Percentiles rank a stretch among this genome's conserved stretches.
phyloP scores from a whole-genome alignment of 2,797 vertebrate genomes.

The Merluccius polli region DNA sequence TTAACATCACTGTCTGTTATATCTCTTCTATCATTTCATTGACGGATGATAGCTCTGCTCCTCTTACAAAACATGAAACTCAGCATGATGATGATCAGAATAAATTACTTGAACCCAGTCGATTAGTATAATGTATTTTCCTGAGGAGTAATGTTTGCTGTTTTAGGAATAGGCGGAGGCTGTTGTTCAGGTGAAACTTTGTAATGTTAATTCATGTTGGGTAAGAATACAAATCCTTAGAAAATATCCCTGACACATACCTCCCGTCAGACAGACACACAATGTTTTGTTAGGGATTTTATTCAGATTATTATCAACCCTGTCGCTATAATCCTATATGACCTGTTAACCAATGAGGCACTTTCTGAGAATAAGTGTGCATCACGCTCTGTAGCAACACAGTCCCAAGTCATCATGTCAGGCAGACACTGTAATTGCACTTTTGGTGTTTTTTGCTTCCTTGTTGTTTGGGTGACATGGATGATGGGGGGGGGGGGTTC shows the following conservation, averaged over 20 bases:
- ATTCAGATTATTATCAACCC: constrained; percentile 1
- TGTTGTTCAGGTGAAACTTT: neutral
- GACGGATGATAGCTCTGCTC: neutral
- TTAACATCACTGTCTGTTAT: neutral
- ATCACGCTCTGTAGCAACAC: neutral
- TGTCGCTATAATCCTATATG: neutral
- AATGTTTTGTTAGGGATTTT: neutral
- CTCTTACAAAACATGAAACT: neutral
- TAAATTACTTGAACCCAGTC: neutral
- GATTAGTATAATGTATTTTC: neutral
- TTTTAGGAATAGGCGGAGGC: neutral
- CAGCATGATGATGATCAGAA: neutral
- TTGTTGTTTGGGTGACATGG: neutral
- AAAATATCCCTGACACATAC: neutral
- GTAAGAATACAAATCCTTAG: neutral
- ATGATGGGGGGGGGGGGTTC: neutral
- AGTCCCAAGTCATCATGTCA: neutral
- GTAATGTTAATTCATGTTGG: neutral
- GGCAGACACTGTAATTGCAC: neutral
- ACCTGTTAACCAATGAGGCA: neutral
- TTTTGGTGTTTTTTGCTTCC: neutral
- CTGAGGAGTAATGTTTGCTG: neutral
- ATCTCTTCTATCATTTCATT: neutral
- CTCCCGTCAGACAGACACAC: neutral
- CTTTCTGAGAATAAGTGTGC: neutral